Base-by-base conservation (phyloP, 2,888 invertebrate species). In the Athetis lepigone region DNA sequence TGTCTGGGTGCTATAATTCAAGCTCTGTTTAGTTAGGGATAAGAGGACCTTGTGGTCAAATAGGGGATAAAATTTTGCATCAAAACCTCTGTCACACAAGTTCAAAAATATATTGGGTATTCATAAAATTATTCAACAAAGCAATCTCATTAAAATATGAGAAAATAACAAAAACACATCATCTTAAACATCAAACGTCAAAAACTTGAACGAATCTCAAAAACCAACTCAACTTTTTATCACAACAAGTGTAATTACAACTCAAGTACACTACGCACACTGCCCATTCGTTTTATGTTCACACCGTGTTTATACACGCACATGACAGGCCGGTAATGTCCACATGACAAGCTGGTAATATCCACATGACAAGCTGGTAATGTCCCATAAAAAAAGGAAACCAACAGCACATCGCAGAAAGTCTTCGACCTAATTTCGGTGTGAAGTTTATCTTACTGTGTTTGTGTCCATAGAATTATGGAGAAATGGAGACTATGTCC, bases 401-500 rank as follows among this genome's bases (percentile, higher is more conserved):
- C 61, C 45, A 56, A 67, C 70, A 52, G 21, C 47, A 39, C 46
- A 49, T 57, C 76, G 70, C 74, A 75, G 80, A 82, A 77, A 79
- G 79, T 63, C 63, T 45, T 39, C 65, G 80, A 81, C 83, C 82
- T 58, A 80, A 75, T 75, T 82, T 71, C 60, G 23, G 70, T 67
- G 72, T 75, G 68, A 61, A 79, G 81, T 75, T 83, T 82, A 83
- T 82, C 75, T 82, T 69, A 6, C n/a, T 6, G 13, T 33, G 65
- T 36, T 42, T 8, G 78, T 77, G 66, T 75, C 45, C 82, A 42
- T 67, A 76, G 40, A 46, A 2, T 5, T 3, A 70, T 56, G 55
- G 13, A 40, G 33, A 61, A 39, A 51, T 29, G 25, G 11, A 7
- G 3, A 8, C 1, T 13, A 36, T 6, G 18, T 18, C 13, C 0